These are phyloP conservation scores for Trichosurus vulpecula DNA, from an alignment of 2,797 vertebrate genomes.

Conservation along the genomic window DNA sequence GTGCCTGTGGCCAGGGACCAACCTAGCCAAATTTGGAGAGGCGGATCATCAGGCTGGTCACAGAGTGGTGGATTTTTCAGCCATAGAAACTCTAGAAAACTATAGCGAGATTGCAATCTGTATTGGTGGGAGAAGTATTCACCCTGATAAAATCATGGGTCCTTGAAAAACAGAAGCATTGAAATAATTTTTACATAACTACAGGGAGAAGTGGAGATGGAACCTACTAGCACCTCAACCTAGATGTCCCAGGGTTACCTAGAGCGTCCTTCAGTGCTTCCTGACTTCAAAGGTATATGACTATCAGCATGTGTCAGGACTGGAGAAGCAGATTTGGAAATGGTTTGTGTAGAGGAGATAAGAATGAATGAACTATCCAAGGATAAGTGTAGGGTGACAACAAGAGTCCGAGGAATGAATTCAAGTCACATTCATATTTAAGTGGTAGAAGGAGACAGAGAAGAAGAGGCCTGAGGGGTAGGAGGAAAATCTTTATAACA, in stretches of 20 bases:
- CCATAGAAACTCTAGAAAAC: not conserved
- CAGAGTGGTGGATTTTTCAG: not conserved
- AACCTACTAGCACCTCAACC: not conserved
- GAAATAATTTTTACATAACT: not conserved
- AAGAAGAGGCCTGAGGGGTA: slow-evolving; percentile 44
- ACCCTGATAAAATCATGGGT: not conserved
- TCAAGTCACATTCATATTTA: not conserved
- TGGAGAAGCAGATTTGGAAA: not conserved
- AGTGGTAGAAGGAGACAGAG: slow-evolving; percentile 36
- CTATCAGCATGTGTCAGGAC: not conserved
- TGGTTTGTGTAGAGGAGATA: not conserved
- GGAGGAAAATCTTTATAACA: slow-evolving; percentile 42
- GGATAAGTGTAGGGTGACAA: not conserved
- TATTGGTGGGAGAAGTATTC: not conserved
- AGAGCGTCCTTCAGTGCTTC: not conserved
- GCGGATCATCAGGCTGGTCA: not conserved
- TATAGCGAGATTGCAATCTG: not conserved
- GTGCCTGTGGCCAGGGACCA: not conserved
- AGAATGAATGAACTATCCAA: not conserved
- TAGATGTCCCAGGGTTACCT: not conserved
- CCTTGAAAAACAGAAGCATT: not conserved
- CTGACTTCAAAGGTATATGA: not conserved
- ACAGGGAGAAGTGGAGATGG: not conserved
- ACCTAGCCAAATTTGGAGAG: not conserved
- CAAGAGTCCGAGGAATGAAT: not conserved